A percentile compares a stretch with the other conserved stretches of the same genome.
phyloP scores from a whole-genome alignment of 2,113 vertebrate genomes.

The Psilopogon haemacephalus region DNA sequence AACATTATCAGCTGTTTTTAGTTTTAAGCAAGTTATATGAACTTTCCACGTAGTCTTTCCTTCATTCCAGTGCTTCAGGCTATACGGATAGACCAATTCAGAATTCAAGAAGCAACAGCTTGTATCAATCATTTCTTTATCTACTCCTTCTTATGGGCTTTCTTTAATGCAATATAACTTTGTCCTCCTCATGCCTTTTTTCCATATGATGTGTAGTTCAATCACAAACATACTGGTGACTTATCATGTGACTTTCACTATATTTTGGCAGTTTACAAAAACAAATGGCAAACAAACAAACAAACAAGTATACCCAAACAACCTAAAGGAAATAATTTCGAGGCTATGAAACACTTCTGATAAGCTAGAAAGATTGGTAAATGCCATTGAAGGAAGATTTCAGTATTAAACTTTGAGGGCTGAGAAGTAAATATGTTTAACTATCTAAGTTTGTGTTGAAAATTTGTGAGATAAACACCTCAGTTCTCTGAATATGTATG shows the following conservation, averaged over 20 bases:
- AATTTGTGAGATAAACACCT: neutral
- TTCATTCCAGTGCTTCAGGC: constrained; percentile 33
- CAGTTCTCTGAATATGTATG: neutral
- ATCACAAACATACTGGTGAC: neutral
- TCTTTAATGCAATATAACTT: constrained; percentile 8
- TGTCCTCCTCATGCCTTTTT: neutral
- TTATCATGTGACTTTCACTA: neutral
- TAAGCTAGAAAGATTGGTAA: neutral
- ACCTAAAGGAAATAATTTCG: neutral
- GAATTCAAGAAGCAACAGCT: constrained; percentile 56
- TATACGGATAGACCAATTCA: constrained; percentile 57
- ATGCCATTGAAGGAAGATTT: neutral
- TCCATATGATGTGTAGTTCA: neutral
- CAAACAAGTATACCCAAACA: neutral
- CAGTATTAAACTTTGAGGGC: neutral
- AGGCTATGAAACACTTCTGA: neutral
- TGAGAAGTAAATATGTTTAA: neutral
- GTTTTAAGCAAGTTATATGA: constrained; percentile 48
- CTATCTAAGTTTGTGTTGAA: neutral
- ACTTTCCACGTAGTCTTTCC: constrained; percentile 55
- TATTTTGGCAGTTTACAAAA: neutral
- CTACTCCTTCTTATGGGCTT: constrained; percentile 4
- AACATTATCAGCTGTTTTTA: constrained; percentile 36
- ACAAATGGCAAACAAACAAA: no score
- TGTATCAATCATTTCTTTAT: constrained; percentile 33